A percentile compares a stretch with the other conserved stretches of the same genome.
These are phyloP conservation scores for Protonibea diacanthus DNA, from an alignment of 2,797 vertebrate species.

Conservation along the genomic window DNA sequence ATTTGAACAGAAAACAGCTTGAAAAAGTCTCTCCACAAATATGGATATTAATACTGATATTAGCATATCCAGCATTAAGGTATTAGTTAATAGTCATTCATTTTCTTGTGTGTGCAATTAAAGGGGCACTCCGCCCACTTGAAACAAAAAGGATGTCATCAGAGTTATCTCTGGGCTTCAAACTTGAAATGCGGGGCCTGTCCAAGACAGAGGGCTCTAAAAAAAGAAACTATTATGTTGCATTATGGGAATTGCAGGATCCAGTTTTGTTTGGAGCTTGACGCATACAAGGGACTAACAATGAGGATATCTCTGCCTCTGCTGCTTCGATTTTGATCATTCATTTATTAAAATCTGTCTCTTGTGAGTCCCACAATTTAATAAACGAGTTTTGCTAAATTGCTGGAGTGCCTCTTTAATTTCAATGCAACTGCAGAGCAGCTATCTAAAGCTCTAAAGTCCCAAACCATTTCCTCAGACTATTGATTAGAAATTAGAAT, in stretches of 20 bases:
- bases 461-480: constrained; percentile 9
- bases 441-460: background rate
- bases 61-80: constrained; percentile 7
- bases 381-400: background rate
- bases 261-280: too few relatives aligned
- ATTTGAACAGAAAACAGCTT: constrained; percentile 25
- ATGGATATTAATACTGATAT: constrained; percentile 18
- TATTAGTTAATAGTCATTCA: background rate
- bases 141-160: background rate
- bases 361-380: background rate
- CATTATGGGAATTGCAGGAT: too few relatives aligned
- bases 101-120: constrained; percentile 1
- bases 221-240: too few relatives aligned
- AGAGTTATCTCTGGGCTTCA: too few relatives aligned
- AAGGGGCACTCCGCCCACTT: background rate
- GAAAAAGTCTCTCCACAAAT: constrained; percentile 34
- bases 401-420: constrained; percentile 7
- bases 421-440: constrained; percentile 5
- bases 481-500: constrained; percentile 22
- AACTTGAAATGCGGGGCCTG: too few relatives aligned
- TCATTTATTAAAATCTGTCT: background rate
- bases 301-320: background rate
- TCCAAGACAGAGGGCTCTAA: too few relatives aligned
- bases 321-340: background rate
- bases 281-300: background rate